A percentile compares a stretch with the other conserved stretches of the same genome.
Conservation (phyloP, 2,113 vertebrate genomes). For the Passer montanus region DNA sequence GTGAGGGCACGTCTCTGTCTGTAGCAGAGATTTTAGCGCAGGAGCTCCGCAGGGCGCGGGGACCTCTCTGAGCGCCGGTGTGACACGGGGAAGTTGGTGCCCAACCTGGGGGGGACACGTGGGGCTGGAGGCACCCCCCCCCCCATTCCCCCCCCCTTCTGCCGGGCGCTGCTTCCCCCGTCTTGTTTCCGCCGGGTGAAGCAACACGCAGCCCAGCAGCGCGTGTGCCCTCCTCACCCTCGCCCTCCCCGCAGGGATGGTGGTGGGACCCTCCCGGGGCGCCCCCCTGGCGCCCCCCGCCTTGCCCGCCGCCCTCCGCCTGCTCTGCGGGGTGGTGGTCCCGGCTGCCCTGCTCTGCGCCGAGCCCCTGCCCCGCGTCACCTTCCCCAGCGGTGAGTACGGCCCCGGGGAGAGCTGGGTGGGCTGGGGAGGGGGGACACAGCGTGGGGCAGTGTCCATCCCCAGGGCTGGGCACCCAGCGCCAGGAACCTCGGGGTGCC, state of each 20-base stretch:
- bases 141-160: background rate
- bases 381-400: background rate
- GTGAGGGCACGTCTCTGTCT: no score
- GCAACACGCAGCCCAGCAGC: background rate
- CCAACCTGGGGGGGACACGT: background rate
- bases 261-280: background rate
- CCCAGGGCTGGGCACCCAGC: background rate
- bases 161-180: background rate
- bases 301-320: background rate
- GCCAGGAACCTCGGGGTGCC: background rate
- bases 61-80: background rate
- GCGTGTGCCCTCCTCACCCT: background rate
- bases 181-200: background rate
- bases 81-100: background rate
- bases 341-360: background rate
- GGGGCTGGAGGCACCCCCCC: accelerated
- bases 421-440: background rate
- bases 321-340: background rate
- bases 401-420: background rate
- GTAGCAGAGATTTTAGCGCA: no score
- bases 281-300: background rate
- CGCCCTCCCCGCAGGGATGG: background rate
- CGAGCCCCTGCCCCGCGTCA: background rate
- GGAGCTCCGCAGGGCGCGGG: background rate
- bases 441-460: background rate